Base-by-base conservation (phyloP, 2,797 vertebrate species). In the Hephaestus fuliginosus region DNA sequence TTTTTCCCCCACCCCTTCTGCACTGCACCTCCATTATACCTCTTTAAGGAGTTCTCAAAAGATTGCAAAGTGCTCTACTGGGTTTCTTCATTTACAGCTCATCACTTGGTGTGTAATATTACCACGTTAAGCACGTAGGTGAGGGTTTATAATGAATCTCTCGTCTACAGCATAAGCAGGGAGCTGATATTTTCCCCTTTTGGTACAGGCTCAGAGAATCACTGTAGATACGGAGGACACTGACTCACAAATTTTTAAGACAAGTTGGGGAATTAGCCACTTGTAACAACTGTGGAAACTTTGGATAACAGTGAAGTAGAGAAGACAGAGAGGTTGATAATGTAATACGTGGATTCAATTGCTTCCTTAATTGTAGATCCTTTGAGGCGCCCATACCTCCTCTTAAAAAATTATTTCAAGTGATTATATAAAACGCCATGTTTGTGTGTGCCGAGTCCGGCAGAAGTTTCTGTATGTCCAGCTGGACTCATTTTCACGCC, bases 181-280 rank as follows among this genome's bases (percentile, higher is more conserved):
- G 2, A 66, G 68, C 25, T 52, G 64, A 73, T 69, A 70, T 18
- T 62, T 52, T 65, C 41, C 5, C 8, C 49, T 76, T 63, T 74
- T 48, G 3, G 55, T 5, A 11, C 18, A 36, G 73, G 66, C 78
- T 57, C 69, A 77, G 65, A 68, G 70, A 61, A 22, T 63, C 60
- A 5, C 51, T 20, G 62, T 61, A 73, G 58, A 84, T 76, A 57
- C 17, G n/a, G 52, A 60, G 33, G 61, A 81, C 48, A 68, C 1
- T 0, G 53, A 77, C 66, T 60, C 55, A 56, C 43, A 57, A 28
- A 67, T 67, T 39, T 43, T 74, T 25, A 74, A 82, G 60, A 67
- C 33, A 61, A 64, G 64, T 61, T 63, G 36, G 30, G 64, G 74
- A 83, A 84, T 84, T 30, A 61, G 15, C 30, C 64, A 20, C 61